Conservation (phyloP, 1,140 invertebrate genomes). For the Meloidogyne floridensis region DNA sequence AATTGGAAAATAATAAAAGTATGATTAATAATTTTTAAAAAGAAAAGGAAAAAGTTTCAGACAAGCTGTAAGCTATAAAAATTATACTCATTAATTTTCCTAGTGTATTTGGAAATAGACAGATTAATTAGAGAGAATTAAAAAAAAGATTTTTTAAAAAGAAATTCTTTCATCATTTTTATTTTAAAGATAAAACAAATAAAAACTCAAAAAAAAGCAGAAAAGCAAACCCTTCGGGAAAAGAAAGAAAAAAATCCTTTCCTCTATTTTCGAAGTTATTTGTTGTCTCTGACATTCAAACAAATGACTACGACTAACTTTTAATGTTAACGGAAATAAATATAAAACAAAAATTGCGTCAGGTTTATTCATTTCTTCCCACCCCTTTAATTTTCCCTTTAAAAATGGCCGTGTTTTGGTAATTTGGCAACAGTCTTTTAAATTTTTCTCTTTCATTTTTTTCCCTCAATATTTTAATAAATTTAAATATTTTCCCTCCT, state of each 20-base stretch:
- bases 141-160: too few relatives aligned
- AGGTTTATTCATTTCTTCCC: neutral
- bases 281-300: neutral
- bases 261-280: neutral
- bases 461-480: neutral
- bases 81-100: too few relatives aligned
- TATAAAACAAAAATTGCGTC: neutral
- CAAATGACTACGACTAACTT: neutral
- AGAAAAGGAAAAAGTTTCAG: neutral
- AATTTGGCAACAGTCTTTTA: neutral
- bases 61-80: too few relatives aligned
- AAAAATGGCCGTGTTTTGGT: neutral
- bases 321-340: neutral
- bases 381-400: neutral
- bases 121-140: too few relatives aligned
- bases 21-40: too few relatives aligned
- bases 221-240: too few relatives aligned
- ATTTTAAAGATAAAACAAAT: too few relatives aligned
- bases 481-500: neutral
- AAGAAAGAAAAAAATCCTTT: neutral
- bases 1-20: too few relatives aligned
- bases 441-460: too few relatives aligned
- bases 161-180: too few relatives aligned
- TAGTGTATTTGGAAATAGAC: too few relatives aligned
- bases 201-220: too few relatives aligned